Evolutionary conservation across 2,113 vertebrate species (phyloP).

Genomic region (Dunckerocampus dactyliophorus): DNA sequence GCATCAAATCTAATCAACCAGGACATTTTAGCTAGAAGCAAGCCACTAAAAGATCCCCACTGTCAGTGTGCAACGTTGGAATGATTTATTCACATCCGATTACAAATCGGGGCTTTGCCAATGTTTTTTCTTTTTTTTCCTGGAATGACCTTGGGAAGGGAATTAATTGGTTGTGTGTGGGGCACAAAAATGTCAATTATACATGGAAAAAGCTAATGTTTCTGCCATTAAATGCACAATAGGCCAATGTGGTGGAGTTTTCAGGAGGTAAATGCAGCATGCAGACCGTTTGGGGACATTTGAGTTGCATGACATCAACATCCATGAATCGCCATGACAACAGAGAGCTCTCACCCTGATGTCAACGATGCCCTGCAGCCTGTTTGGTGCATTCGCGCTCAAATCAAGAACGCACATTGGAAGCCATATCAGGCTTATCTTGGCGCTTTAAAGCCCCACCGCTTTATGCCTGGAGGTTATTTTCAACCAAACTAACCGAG

Average conservation of each 20-base stretch:
- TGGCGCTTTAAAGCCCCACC: conserved; percentile 9
- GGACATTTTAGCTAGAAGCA: conserved; percentile 35
- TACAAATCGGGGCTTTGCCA: conserved; percentile 28
- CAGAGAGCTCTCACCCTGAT: conserved; percentile 17
- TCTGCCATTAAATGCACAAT: conserved; percentile 23
- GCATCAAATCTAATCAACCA: conserved; percentile 50
- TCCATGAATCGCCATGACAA: conserved; percentile 47
- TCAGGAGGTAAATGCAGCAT: too few relatives aligned
- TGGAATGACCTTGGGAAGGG: conserved; percentile 38
- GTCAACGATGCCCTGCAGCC: conserved; percentile 37
- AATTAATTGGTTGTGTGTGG: conserved; percentile 47
- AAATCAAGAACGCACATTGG: conserved; percentile 33
- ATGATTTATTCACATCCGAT: conserved; percentile 52
- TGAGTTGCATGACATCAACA: conserved; percentile 36
- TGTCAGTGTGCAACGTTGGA: conserved; percentile 28
- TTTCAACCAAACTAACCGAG: conserved; percentile 41
- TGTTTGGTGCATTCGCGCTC: conserved; percentile 55
- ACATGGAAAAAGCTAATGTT: conserved; percentile 27
- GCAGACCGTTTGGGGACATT: not conserved
- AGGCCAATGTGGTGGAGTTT: conserved; percentile 14
- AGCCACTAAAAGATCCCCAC: conserved; percentile 41
- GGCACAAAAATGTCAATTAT: conserved; percentile 27
- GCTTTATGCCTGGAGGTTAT: conserved; percentile 38
- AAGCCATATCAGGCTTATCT: conserved; percentile 30
- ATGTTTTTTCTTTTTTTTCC: conserved; percentile 29